Evolutionary conservation across 2,888 invertebrate genomes (phyloP).

Genomic region (Hirudinaria manillensis): DNA sequence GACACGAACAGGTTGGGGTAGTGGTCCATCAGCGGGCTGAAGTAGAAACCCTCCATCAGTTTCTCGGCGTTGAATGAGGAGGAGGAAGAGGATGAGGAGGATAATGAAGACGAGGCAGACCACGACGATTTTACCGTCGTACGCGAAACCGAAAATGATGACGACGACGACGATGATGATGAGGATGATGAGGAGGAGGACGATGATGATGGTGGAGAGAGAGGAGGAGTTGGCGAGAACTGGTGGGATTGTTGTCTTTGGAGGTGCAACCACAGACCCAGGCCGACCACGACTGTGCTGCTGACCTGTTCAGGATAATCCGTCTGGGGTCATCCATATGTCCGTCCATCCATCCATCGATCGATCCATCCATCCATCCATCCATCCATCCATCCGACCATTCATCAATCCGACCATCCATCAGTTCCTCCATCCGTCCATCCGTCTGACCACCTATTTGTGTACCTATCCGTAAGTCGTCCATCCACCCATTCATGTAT

Average conservation of each 20-base stretch:
- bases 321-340: background rate
- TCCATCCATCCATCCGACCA: background rate
- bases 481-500: background rate
- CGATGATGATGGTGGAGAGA: background rate
- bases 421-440: background rate
- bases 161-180: background rate
- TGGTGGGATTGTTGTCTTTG: constrained; percentile 42
- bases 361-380: background rate
- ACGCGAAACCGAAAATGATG: background rate
- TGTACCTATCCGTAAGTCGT: background rate
- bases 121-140: background rate
- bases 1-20: constrained; percentile 34
- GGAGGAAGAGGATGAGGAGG: background rate
- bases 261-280: constrained; percentile 9
- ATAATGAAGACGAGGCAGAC: background rate
- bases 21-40: constrained; percentile 32
- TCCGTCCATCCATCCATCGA: background rate
- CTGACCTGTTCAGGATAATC: constrained; percentile 8
- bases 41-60: background rate
- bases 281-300: background rate
- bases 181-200: background rate
- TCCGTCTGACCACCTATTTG: background rate
- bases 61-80: background rate
- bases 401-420: background rate
- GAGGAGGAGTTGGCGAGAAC: constrained; percentile 26